Percentiles rank a stretch among this genome's conserved stretches.
Conservation (phyloP, 1,140 invertebrate species). For the Caenorhabditis inopinata region DNA sequence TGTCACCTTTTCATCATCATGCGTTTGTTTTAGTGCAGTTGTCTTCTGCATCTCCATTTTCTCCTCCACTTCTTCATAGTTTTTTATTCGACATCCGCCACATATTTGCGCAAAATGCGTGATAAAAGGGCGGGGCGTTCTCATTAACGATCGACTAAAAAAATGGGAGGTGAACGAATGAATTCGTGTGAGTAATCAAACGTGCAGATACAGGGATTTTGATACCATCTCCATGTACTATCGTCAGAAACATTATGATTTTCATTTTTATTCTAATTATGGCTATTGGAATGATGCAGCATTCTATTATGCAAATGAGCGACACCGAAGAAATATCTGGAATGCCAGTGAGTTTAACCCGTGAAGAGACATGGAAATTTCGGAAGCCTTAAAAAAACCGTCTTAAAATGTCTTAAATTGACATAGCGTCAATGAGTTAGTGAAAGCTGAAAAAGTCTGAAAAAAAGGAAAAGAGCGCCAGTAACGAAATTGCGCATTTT, state of each 20-base stretch:
- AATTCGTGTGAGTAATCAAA: background rate
- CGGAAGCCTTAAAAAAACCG: too few species aligned
- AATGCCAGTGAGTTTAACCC: background rate
- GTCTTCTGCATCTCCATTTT: background rate
- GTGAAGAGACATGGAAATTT: too few species aligned
- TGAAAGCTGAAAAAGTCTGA: too few species aligned
- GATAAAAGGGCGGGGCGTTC: slow-evolving; percentile 18
- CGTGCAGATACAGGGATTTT: background rate
- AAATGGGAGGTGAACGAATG: background rate
- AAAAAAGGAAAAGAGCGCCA: too few species aligned
- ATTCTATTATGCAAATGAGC: background rate
- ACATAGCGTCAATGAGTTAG: too few species aligned
- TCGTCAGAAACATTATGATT: slow-evolving; percentile 13
- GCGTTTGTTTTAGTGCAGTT: slow-evolving; percentile 17
- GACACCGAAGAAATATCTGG: background rate
- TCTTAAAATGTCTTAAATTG: too few species aligned
- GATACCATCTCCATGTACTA: background rate
- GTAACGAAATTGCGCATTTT: too few species aligned
- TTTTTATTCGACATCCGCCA: background rate
- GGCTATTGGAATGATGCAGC: slow-evolving; percentile 14
- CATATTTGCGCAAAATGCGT: slow-evolving; percentile 34
- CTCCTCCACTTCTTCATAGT: background rate
- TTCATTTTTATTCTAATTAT: slow-evolving; percentile 29
- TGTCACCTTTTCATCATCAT: background rate
- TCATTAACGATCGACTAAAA: background rate